Evolutionary conservation across 2,113 vertebrate genomes (phyloP).

Genomic region (Todiramphus saurophagus): DNA sequence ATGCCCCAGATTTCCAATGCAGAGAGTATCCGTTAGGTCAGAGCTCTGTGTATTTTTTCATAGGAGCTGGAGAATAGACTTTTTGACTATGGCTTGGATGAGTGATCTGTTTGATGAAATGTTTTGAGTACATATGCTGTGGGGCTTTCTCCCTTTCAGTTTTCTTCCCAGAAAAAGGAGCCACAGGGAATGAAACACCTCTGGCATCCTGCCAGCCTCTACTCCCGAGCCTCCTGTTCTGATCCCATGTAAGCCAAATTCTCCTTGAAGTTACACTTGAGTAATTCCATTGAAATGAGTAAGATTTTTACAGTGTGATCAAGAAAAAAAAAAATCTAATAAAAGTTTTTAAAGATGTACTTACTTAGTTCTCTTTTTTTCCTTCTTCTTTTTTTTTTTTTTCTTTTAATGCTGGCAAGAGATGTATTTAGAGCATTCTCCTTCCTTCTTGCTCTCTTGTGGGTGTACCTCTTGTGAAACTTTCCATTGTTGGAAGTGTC

Average conservation of each 20-base stretch:
- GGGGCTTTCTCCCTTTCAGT: background rate
- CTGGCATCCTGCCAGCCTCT: background rate
- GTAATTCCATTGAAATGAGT: conserved; percentile 4
- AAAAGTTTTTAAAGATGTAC: background rate
- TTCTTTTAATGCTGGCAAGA: background rate
- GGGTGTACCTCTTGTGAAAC: conserved; percentile 1
- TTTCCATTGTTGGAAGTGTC: conserved; percentile 15
- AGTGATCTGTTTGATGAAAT: background rate
- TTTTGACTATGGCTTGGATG: background rate
- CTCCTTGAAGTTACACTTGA: background rate
- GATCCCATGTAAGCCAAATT: background rate
- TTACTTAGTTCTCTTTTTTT: rapidly evolving
- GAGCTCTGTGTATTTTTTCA: background rate
- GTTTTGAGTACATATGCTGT: background rate
- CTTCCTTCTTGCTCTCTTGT: background rate
- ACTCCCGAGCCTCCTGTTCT: background rate
- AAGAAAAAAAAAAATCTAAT: conserved; percentile 22
- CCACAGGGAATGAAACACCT: background rate
- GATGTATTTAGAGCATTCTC: background rate
- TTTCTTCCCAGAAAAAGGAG: background rate
- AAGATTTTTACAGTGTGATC: background rate
- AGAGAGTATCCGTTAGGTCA: background rate
- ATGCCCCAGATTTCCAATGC: background rate
- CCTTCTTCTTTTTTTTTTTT: background rate
- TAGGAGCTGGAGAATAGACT: background rate